Evolutionary conservation across 2,888 invertebrate species (phyloP).

Genomic region (Nemotelus pantherinus): DNA sequence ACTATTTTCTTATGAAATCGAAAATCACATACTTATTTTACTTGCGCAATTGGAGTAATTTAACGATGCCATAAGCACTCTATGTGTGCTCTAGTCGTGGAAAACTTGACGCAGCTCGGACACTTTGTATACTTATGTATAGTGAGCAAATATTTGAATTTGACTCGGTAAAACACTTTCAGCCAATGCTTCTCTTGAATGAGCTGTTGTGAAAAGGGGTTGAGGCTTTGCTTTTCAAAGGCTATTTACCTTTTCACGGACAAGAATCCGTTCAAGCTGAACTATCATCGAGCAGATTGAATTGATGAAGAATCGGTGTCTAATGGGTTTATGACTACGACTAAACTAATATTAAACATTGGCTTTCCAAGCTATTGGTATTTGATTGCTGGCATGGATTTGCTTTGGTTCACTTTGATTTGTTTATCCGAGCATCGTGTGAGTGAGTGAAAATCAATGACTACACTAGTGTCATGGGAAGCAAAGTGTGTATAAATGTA

Average conservation of each 20-base stretch:
- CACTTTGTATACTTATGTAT: conserved; percentile 10
- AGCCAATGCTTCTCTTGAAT: conserved; percentile 1
- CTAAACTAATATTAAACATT: conserved; percentile 21
- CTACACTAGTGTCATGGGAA: no score
- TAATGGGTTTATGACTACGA: conserved; percentile 35
- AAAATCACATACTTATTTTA: no score
- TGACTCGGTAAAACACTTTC: conserved; percentile 14
- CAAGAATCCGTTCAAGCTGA: background rate
- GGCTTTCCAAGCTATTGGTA: conserved; percentile 16
- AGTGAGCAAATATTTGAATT: conserved; percentile 27
- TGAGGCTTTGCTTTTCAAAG: conserved; percentile 13
- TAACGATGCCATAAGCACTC: no score
- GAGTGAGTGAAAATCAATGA: background rate
- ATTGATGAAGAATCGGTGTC: conserved; percentile 35
- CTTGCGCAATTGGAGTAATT: no score
- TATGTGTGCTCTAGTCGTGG: no score
- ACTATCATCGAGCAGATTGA: background rate
- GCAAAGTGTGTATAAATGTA: no score
- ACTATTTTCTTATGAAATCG: no score
- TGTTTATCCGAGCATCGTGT: background rate
- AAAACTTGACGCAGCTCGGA: background rate
- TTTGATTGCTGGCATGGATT: conserved; percentile 14
- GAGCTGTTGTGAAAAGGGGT: conserved; percentile 7
- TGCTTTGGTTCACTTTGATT: conserved; percentile 7
- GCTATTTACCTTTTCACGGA: background rate